These are phyloP conservation scores for Hypotaenidia okinawae DNA, from an alignment of 2,797 vertebrate genomes.

Conservation along the genomic window DNA sequence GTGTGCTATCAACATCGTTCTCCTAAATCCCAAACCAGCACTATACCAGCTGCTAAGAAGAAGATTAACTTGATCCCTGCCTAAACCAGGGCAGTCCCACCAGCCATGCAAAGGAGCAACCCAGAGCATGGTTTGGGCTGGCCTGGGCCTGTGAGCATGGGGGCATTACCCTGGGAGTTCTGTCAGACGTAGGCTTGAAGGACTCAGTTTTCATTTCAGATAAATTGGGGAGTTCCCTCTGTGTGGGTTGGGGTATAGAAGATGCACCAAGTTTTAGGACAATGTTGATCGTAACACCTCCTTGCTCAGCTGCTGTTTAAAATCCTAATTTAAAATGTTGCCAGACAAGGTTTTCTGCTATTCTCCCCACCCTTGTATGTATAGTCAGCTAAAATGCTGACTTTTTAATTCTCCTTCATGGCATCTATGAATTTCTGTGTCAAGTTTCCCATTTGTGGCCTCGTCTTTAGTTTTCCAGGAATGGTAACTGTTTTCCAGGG, in stretches of 20 bases:
- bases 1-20: no score
- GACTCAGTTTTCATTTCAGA: neutral
- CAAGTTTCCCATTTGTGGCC: neutral
- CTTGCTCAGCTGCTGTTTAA: slow-evolving; percentile 1
- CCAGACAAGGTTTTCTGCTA: neutral
- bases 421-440: neutral
- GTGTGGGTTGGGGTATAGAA: neutral
- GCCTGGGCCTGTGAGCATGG: neutral
- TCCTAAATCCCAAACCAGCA: no score
- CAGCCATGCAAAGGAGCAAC: neutral
- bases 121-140: neutral
- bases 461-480: neutral
- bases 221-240: neutral
- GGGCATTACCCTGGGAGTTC: neutral
- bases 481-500: neutral
- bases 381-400: neutral
- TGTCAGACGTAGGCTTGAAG: neutral
- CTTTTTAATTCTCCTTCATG: neutral
- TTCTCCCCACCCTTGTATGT: neutral
- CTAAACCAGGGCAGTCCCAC: no score
- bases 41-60: no score
- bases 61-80: no score
- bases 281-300: slow-evolving; percentile 6
- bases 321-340: neutral
- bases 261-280: neutral